These are phyloP conservation scores for Bombus superbus DNA, from an alignment of 1,140 invertebrate genomes.

Conservation along the genomic window DNA sequence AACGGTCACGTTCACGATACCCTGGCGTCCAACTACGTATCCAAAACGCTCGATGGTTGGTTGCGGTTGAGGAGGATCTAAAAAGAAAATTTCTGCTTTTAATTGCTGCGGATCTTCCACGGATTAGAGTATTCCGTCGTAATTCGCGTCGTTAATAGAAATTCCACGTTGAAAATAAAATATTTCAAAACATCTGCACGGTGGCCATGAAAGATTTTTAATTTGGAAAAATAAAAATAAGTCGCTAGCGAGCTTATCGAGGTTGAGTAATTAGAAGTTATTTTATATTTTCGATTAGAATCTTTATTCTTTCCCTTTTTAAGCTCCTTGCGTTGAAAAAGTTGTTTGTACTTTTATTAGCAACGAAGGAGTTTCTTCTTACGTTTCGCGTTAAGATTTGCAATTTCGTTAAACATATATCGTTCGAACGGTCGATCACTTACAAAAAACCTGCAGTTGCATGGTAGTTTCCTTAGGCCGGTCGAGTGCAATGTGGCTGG, in stretches of 20 bases:
- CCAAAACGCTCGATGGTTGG: constrained; percentile 86
- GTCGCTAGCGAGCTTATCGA: too few species aligned
- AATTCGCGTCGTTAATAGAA: neutral
- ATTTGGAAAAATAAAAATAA: neutral
- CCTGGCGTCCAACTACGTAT: constrained; percentile 87
- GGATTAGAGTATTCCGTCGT: neutral
- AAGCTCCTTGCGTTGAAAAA: neutral
- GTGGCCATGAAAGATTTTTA: neutral
- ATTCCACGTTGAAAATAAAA: neutral
- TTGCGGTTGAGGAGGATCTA: constrained; percentile 85
- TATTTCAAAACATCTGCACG: neutral
- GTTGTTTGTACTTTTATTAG: neutral
- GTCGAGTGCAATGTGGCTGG: constrained; percentile 85
- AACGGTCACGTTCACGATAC: constrained; percentile 87
- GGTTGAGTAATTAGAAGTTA: neutral
- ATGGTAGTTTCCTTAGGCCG: constrained; percentile 79
- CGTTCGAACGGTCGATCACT: constrained; percentile 72
- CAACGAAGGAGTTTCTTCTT: neutral
- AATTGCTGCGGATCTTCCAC: neutral
- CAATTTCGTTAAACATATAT: neutral
- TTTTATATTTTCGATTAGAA: neutral
- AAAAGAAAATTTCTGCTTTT: neutral
- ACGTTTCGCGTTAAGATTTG: too few species aligned
- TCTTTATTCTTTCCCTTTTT: too few species aligned
- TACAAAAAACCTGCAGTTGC: constrained; percentile 86